These are phyloP conservation scores for Dryas iulia DNA, from an alignment of 1,140 invertebrate genomes.

Conservation along the genomic window DNA sequence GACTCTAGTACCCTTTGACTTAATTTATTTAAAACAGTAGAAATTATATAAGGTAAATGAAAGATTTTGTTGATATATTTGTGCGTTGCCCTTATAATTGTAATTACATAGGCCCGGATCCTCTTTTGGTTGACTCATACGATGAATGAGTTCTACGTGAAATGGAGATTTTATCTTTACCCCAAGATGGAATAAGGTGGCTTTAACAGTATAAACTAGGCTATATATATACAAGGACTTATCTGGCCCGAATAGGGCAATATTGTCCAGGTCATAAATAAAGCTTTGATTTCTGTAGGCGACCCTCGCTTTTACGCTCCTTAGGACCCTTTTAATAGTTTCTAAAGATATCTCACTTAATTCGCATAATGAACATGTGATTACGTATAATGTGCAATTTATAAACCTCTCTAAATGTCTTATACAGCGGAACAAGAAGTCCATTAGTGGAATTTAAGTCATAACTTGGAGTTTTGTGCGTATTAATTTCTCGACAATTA, in stretches of 20 bases:
- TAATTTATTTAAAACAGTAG: background rate
- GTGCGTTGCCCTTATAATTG: constrained; percentile 46
- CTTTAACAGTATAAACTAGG: constrained; percentile 61
- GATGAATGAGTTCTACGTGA: constrained; percentile 70
- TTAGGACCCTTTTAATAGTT: constrained; percentile 69
- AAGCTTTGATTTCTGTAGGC: constrained; percentile 75
- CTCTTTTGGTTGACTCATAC: constrained; percentile 55
- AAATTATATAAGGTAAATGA: background rate
- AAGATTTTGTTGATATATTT: constrained; percentile 51
- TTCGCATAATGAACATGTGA: constrained; percentile 63
- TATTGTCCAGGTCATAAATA: constrained; percentile 74
- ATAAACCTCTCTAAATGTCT: constrained; percentile 44
- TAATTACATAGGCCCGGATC: constrained; percentile 58
- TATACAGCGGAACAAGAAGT: constrained; percentile 25
- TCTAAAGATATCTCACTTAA: constrained; percentile 62
- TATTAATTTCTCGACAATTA: constrained; percentile 63
- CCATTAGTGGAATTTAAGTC: constrained; percentile 26
- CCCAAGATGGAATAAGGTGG: constrained; percentile 66
- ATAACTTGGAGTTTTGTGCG: constrained; percentile 29
- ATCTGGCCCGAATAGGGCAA: constrained; percentile 60
- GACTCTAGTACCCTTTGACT: background rate
- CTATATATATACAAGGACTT: constrained; percentile 62
- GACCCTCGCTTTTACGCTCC: constrained; percentile 58
- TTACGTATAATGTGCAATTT: constrained; percentile 49
- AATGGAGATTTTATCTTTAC: constrained; percentile 75